These are phyloP conservation scores for Pseudomyrmex gracilis DNA, from an alignment of 1,140 invertebrate species.

Conservation along the genomic window DNA sequence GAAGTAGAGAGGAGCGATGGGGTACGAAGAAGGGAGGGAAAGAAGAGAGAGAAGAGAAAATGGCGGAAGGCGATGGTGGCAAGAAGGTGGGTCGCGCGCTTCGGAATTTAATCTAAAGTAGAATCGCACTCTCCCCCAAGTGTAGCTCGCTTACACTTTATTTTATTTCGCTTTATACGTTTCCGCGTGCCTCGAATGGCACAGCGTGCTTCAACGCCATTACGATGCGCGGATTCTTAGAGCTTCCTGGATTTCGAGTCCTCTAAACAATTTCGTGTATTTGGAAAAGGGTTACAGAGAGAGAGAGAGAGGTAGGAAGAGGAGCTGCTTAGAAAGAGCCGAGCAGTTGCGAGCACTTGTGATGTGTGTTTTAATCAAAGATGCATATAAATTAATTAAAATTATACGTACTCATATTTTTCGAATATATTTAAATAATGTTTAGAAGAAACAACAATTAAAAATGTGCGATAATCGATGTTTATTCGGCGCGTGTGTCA, in stretches of 20 bases:
- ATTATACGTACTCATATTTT: no score
- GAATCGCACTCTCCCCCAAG: constrained; percentile 73
- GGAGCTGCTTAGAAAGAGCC: no score
- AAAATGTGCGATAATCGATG: no score
- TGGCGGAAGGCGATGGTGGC: constrained; percentile 3
- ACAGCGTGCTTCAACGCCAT: constrained; percentile 20
- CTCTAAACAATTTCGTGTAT: constrained; percentile 13
- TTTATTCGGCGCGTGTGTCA: neutral
- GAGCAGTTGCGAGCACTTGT: no score
- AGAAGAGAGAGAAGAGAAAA: neutral
- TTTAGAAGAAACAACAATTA: neutral
- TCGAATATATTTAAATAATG: neutral
- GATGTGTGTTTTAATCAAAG: no score
- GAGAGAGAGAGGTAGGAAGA: no score
- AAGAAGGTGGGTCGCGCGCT: constrained; percentile 66
- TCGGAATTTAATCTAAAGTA: constrained; percentile 81
- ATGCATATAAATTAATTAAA: no score
- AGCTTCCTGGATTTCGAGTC: constrained; percentile 10
- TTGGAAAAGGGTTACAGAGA: neutral
- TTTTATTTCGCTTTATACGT: constrained; percentile 74
- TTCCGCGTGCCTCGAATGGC: constrained; percentile 68
- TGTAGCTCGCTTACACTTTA: constrained; percentile 74
- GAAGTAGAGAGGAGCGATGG: constrained; percentile 44
- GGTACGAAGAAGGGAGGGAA: neutral
- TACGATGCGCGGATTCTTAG: constrained; percentile 39